These are phyloP conservation scores for Polypedilum pembai DNA, from an alignment of 1,140 invertebrate species.

Conservation along the genomic window DNA sequence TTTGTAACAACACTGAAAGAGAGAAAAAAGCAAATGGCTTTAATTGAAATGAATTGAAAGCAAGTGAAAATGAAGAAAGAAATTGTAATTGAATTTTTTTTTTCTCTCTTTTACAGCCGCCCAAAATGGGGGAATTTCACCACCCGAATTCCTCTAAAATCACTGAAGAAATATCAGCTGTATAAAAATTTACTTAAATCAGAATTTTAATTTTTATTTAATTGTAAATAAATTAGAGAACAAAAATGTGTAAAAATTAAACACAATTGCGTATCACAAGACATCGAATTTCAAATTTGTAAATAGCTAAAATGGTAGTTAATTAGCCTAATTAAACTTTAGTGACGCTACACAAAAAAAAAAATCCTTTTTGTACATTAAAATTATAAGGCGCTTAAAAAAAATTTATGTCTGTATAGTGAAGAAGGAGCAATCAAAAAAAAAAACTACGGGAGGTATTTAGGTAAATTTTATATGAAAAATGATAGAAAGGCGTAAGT, in stretches of 20 bases:
- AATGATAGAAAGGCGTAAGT: neutral
- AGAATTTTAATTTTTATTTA: neutral
- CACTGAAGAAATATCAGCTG: constrained; percentile 4
- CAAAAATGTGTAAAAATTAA: neutral
- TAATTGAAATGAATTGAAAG: no score
- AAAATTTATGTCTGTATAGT: neutral
- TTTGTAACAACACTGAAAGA: no score
- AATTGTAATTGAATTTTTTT: neutral
- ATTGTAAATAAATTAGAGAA: neutral
- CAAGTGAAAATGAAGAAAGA: neutral
- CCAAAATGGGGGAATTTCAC: constrained; percentile 20
- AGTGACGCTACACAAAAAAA: neutral
- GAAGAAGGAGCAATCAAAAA: neutral
- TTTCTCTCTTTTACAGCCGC: neutral
- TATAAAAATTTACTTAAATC: constrained; percentile 12
- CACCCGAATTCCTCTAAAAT: constrained; percentile 25
- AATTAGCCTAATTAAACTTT: constrained; percentile 15
- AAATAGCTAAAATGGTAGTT: constrained; percentile 10
- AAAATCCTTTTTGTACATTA: neutral
- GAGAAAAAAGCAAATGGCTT: no score
- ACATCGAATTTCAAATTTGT: constrained; percentile 23
- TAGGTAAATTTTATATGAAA: neutral
- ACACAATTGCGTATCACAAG: neutral
- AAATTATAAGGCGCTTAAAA: neutral
- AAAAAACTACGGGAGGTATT: neutral